Evolutionary conservation across 2,888 invertebrate genomes (phyloP), one percentile per base, ranked within the genome.

Genomic region (Didymodactylos carnosus): DNA sequence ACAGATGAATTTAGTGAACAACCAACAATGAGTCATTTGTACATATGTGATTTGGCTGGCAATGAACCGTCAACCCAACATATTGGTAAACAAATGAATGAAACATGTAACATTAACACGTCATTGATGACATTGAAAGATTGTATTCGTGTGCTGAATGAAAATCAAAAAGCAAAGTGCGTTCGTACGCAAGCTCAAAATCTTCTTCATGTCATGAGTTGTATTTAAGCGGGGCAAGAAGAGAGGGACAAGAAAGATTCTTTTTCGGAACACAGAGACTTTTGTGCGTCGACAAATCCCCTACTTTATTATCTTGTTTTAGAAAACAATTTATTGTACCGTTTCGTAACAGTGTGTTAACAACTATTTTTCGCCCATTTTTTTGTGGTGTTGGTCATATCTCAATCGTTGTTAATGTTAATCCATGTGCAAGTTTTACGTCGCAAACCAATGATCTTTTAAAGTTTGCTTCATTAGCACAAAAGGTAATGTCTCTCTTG

Each of bases 21-120:
- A 23, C 41, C 41, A 19, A 41, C 8, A 3, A 70, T 46, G 70
- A 41, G 41, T 46, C 70, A 70, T 19, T 39, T 53, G 74, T 35
- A 91, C 0, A 89, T 95, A 79, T 93, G 92, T 83, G 94, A 95
- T 85, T 84, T 95, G 77, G 94, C 94, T 69, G 94, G 94, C 0
- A 88, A 90, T 23, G 94, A 94, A 82, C 86, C 92, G 2, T 85
- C 87, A 79, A 89, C 90, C 0, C 85, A 87, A 51, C 89, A 89
- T 81, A 85, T 86, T 3, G 91, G 90, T 0, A 87, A 87, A 8
- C 84, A 91, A 11, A 84, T 92, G 76, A 88, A 87, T 76, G 94
- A 95, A 84, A 90, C 92, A 0, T 88, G 89, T 73, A 89, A 88
- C 77, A 95, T 95, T 77, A 94, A 95, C 84, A 88, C 88, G 0